Conservation (phyloP, 2,888 invertebrate genomes). For the Amiota mariae region DNA sequence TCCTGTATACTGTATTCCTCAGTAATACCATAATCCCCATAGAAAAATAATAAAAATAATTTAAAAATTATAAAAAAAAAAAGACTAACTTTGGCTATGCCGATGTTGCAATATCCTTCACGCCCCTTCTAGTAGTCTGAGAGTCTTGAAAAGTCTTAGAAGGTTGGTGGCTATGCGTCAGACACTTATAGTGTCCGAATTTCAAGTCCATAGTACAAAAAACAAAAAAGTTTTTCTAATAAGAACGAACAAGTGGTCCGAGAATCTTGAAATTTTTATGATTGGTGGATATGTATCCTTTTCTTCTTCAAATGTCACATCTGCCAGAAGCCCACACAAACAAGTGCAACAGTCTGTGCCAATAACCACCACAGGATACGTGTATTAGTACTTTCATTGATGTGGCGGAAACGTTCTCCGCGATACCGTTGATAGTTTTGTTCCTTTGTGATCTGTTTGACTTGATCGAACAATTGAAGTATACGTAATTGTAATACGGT, state of each 20-base stretch:
- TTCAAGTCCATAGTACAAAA: no score
- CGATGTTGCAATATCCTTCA: no score
- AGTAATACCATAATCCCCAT: slow-evolving; percentile 89
- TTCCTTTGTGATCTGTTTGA: slow-evolving; percentile 99
- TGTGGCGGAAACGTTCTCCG: slow-evolving; percentile 97
- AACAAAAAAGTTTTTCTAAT: no score
- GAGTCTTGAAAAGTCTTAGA: no score
- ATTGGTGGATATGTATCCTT: no score
- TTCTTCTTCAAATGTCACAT: slow-evolving; percentile 99
- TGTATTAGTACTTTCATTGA: slow-evolving; percentile 97
- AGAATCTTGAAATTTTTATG: no score
- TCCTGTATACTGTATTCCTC: slow-evolving; percentile 97
- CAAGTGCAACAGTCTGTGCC: slow-evolving; percentile 90
- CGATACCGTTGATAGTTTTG: slow-evolving; percentile 99
- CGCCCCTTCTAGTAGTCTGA: no score
- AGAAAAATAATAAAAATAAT: slow-evolving; percentile 16
- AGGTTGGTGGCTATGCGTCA: no score
- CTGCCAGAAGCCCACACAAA: slow-evolving; percentile 98
- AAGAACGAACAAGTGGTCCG: no score
- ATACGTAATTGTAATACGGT: slow-evolving; percentile 95
- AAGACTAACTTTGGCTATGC: no score
- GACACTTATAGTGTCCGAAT: no score
- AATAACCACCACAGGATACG: slow-evolving; percentile 98
- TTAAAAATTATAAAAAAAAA: not conserved
- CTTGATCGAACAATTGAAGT: slow-evolving; percentile 95